Conservation (phyloP, 2,113 vertebrate species). For the Syngnathoides biaculeatus region DNA sequence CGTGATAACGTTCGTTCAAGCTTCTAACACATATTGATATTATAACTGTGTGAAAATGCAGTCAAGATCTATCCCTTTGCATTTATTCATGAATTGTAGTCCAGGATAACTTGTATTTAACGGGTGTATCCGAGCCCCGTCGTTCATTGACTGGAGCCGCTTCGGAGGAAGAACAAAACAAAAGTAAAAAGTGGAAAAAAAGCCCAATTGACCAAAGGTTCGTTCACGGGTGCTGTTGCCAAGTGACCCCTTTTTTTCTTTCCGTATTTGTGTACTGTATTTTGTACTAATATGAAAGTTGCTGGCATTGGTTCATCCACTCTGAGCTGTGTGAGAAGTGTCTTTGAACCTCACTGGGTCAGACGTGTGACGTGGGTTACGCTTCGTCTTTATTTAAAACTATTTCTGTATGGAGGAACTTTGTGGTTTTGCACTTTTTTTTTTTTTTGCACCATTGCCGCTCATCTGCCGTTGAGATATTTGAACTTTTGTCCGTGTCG, state of each 20-base stretch:
- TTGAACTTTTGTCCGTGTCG: not conserved
- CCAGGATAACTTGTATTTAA: constrained; percentile 39
- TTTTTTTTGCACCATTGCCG: too few relatives aligned
- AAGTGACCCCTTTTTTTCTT: constrained; percentile 44
- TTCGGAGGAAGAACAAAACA: constrained; percentile 29
- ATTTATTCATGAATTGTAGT: constrained; percentile 56
- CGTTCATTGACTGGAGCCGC: constrained; percentile 66
- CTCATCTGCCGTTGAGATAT: not conserved
- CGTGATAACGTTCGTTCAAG: constrained; percentile 48
- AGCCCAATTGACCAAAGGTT: constrained; percentile 63
- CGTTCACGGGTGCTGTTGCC: constrained; percentile 51
- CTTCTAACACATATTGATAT: constrained; percentile 60
- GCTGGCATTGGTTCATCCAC: constrained; percentile 50
- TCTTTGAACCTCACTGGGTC: constrained; percentile 64
- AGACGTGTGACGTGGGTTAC: constrained; percentile 62
- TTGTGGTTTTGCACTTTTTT: constrained; percentile 76
- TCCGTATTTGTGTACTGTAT: constrained; percentile 69
- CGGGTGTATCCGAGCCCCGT: constrained; percentile 42
- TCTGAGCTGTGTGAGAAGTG: constrained; percentile 67
- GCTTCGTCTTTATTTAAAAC: constrained; percentile 75
- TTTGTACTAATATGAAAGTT: constrained; percentile 59
- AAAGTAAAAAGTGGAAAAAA: constrained; percentile 25
- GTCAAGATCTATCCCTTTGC: constrained; percentile 37
- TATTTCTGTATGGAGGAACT: constrained; percentile 67
- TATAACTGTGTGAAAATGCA: too few relatives aligned